Percentiles rank a stretch among this genome's conserved stretches.
Conservation (phyloP, 2,113 vertebrate species). For the Orthonyx spaldingii region DNA sequence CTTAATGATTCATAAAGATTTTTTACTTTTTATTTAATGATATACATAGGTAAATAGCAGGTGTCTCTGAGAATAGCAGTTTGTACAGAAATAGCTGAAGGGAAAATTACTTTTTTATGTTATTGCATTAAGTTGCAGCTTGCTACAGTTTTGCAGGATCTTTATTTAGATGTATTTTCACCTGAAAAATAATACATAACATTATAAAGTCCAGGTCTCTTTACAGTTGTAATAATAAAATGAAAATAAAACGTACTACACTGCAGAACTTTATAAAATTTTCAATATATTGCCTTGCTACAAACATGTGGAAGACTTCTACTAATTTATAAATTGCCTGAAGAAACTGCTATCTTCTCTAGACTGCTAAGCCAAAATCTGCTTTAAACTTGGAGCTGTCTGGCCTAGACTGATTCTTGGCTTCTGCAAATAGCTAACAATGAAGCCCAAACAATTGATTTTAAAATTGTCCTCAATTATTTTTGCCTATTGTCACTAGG, state of each 20-base stretch:
- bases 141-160: not conserved
- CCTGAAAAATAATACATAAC: not conserved
- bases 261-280: not conserved
- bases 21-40: not conserved
- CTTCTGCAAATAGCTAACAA: not conserved
- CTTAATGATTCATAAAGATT: not conserved
- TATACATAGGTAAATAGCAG: not conserved
- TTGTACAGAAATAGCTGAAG: not conserved
- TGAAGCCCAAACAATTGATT: rapidly evolving
- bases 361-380: not conserved
- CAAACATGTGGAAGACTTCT: not conserved
- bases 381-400: not conserved
- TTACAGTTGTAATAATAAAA: not conserved
- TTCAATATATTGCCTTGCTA: not conserved
- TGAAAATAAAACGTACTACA: not conserved
- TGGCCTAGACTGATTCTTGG: not conserved
- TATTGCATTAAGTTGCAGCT: not conserved
- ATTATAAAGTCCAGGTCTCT: not conserved
- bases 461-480: not conserved
- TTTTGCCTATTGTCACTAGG: not conserved
- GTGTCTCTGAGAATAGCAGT: not conserved
- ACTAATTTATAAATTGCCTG: not conserved
- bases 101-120: not conserved
- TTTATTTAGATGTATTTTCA: not conserved
- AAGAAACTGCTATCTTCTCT: not conserved